These are phyloP conservation scores for Lepidurus packardi DNA, from an alignment of 1,140 invertebrate species.

Conservation along the genomic window DNA sequence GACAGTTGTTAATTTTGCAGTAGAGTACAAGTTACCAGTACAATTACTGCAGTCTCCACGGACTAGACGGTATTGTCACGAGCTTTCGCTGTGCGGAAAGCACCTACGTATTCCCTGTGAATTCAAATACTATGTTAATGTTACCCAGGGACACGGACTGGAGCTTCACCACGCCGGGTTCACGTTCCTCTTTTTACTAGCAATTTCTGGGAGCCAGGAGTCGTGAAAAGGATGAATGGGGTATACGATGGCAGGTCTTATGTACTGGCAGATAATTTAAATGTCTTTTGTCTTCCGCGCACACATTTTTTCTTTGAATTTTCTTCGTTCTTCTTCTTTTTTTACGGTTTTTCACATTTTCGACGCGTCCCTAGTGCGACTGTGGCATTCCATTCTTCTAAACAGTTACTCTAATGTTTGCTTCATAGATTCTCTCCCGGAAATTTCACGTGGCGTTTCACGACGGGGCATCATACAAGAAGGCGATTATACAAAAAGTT, in stretches of 20 bases:
- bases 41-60: too few relatives aligned
- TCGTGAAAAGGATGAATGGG: background rate
- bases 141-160: too few relatives aligned
- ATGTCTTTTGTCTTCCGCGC: background rate
- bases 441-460: constrained; percentile 1
- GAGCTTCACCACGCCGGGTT: too few relatives aligned
- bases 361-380: background rate
- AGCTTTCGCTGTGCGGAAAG: too few relatives aligned
- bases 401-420: constrained; percentile 8
- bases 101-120: too few relatives aligned
- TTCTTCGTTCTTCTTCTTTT: background rate
- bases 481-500: background rate
- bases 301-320: background rate
- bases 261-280: background rate
- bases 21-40: background rate
- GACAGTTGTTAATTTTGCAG: background rate
- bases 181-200: too few relatives aligned
- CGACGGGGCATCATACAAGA: background rate
- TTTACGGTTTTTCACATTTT: background rate
- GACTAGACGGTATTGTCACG: too few relatives aligned
- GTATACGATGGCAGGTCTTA: background rate
- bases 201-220: background rate
- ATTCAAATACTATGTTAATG: too few relatives aligned
- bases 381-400: background rate
- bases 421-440: constrained; percentile 7